Evolutionary conservation across 2,113 vertebrate genomes (phyloP), one percentile per base, ranked within the genome.

Genomic region (Sylvia atricapilla): DNA sequence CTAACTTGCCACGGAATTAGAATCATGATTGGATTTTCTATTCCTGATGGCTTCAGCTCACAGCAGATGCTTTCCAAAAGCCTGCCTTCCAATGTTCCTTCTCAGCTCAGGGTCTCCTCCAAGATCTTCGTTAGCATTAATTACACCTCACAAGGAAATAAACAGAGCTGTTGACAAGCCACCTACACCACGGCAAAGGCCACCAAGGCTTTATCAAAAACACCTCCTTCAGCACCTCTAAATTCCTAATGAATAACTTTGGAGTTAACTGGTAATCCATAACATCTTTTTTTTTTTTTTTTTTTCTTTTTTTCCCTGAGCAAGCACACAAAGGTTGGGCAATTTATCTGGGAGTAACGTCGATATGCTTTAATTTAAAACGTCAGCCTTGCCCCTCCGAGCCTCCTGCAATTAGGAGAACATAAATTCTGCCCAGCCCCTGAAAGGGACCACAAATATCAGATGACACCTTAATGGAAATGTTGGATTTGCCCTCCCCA

Each of bases 181-280:
- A 17, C 77, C 55, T 4, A 37, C 64, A 5, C 17, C 66, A 2
- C 33, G 13, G 60, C 74, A 67, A 49, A 93, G 82, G 84, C 86
- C 31, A 37, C 0, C 31, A 5, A 3, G 73, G 55, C 5, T 0
- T 30, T 23, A 74, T 67, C 87, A 46, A 58, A 53, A 56, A 62
- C 0, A 43, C 59, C 63, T 44, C 52, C 59, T 47, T 52, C 37
- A 6, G 55, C 75, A 25, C 2, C 2, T 64, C 86, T n/a, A 4
- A 62, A 47, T 33, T 49, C 95, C 82, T 96, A 95, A 97, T 93
- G 90, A 96, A 30, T 92, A 97, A 97, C 95, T 88, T 7, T 4
- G 3, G 63, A 88, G 95, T 97, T 97, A 97, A 97, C 94, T 31
- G 72, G 88, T 90, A 94, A 97, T 69, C 94, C 87, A 72, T 64